phyloP scores from a whole-genome alignment of 1,140 invertebrate genomes.

The Drosophila navojoa region DNA sequence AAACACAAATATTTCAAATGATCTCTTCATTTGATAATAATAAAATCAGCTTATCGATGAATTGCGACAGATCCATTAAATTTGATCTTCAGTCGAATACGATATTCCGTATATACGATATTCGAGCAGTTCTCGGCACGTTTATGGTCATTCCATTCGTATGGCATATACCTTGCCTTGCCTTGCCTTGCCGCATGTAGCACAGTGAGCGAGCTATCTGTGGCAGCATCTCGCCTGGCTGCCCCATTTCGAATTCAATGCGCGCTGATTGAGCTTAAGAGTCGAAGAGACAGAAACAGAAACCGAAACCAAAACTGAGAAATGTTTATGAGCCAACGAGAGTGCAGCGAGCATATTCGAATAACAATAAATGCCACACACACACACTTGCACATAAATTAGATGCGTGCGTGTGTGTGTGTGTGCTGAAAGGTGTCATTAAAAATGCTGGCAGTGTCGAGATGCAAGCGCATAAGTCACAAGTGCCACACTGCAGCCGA shows the following conservation, averaged over 20 bases:
- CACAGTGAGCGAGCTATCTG: constrained; percentile 1
- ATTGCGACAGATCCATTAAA: background rate
- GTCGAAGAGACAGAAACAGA: constrained; percentile 31
- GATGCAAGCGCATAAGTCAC: constrained; percentile 21
- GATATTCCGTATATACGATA: background rate
- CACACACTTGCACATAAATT: constrained; percentile 51
- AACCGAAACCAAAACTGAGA: constrained; percentile 38
- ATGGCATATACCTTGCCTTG: background rate
- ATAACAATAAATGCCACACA: constrained; percentile 42
- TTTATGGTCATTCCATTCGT: constrained; percentile 8
- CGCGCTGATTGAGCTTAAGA: constrained; percentile 48
- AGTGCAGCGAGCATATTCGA: constrained; percentile 45
- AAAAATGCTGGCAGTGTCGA: constrained; percentile 44
- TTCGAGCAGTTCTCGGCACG: background rate
- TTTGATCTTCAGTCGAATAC: background rate
- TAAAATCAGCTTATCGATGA: background rate
- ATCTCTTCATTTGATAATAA: background rate
- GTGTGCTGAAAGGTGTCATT: constrained; percentile 39
- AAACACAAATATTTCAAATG: background rate
- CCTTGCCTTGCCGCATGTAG: constrained; percentile 16
- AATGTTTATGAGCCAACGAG: constrained; percentile 42
- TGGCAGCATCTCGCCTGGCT: background rate
- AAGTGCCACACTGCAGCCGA: constrained; percentile 15
- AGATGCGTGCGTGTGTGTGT: constrained; percentile 24
- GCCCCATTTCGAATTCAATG: constrained; percentile 42